Evolutionary conservation across 2,113 vertebrate species (phyloP), one percentile per base, ranked within the genome.

Genomic region (Oryzias javanicus): DNA sequence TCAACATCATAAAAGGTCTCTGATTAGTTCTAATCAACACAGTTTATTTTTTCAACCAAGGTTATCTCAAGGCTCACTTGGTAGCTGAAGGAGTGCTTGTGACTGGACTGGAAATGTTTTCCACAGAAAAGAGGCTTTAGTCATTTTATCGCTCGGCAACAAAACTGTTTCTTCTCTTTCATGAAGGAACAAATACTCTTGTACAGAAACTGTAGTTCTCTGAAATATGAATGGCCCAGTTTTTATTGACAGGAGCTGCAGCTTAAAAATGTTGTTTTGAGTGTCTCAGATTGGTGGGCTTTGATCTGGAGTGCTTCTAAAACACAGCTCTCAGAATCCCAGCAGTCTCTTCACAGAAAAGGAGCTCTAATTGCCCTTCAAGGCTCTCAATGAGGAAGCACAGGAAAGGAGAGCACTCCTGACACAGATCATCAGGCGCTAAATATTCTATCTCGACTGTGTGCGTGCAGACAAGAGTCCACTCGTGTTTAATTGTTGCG

Each of bases 391-490:
- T 78, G 60, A 47, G 76, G 65, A 79, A 51, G 64, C 52, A 75
- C 56, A 27, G 17, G 40, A 70, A 51, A 64, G 53, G 49, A 63
- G 70, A 74, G 69, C 35, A 45, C 70, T 72, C 60, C 70, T 79
- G 76, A 84, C 76, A 59, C 65, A 59, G 67, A 75, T 70, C 59
- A 65, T 56, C 64, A 65, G 70, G 59, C 52, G 74, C 62, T 88
- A 78, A 86, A 84, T 89, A 84, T 86, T 89, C 62, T 70, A 75
- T 69, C 45, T 40, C 74, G 81, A 78, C 82, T 84, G 61, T 79
- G 80, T 70, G 66, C 69, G 56, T 81, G 68, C 61, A 82, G 60
- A 86, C 79, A 76, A 88, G 74, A 56, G 64, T 55, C 75, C 55
- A 76, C 89, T 82, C 72, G 79, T 84, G 66, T 85, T 83, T 85